Evolutionary conservation across 2,888 invertebrate genomes (phyloP).

Genomic region (Podotricha telesiphe): DNA sequence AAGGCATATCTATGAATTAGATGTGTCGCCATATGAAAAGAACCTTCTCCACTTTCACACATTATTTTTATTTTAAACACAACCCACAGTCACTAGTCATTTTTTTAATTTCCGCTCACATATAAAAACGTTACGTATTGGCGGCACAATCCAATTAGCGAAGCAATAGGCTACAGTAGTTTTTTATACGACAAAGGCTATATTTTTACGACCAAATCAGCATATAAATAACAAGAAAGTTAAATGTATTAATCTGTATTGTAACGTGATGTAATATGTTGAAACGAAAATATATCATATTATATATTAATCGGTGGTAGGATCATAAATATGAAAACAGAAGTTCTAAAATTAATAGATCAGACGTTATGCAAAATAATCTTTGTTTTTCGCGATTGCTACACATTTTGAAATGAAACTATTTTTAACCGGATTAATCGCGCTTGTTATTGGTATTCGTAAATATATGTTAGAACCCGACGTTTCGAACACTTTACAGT

Average conservation of each 20-base stretch:
- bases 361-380: conserved; percentile 5
- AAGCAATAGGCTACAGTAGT: not conserved
- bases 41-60: no score
- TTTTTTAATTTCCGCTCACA: not conserved
- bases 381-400: no score
- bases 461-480: no score
- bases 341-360: not conserved
- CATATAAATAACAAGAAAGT: conserved; percentile 39
- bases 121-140: not conserved
- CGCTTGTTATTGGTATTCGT: no score
- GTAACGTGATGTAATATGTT: conserved; percentile 30
- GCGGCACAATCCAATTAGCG: not conserved
- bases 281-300: conserved; percentile 24
- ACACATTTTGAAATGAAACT: no score
- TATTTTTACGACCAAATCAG: conserved; percentile 17
- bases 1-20: no score
- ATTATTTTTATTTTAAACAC: no score
- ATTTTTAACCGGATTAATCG: no score
- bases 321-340: conserved; percentile 7
- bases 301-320: conserved; percentile 29
- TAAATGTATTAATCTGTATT: conserved; percentile 32
- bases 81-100: no score
- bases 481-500: no score
- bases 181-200: conserved; percentile 6
- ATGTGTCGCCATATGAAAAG: no score